Base-by-base conservation (phyloP, 2,888 invertebrate genomes). In the Kuschelorhynchus macadamiae region DNA sequence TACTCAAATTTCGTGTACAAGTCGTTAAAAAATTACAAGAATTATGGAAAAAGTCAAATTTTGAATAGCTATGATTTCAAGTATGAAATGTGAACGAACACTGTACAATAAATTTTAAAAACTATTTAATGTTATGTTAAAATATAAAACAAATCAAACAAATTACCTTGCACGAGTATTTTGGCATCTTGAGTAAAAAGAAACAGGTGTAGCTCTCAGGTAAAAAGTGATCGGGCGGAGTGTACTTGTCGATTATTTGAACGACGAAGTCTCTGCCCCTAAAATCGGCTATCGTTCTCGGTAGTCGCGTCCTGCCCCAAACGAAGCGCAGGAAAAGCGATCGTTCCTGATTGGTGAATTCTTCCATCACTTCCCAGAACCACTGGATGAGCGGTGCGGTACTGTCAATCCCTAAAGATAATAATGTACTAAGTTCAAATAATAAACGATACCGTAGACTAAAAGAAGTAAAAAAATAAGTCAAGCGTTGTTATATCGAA, bases 361-460 rank as follows among this genome's bases (percentile, higher is more conserved):
- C 97, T 82, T 97, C 97, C 97, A 98, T 97, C 32, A 97, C 96
- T 81, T 97, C 97, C 98, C 97, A 98, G 87, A 98, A 98, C 97
- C 97, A 98, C 75, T 92, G 92, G 53, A 97, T 94, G n/a, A 98
- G 86, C 0, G 94, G 90, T 0, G 96, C 91, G 71, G 88, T 91
- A 1, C 93, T 89, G 79, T 97, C 97, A 52, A 97, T 88, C 30
- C 93, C 92, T 92, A 74, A 57, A 61, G 30, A 32, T n/a, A n/a
- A n/a, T n/a, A n/a, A n/a, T n/a, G n/a, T n/a, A n/a, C n/a, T n/a
- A n/a, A n/a, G n/a, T n/a, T n/a, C n/a, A n/a, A n/a, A n/a, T n/a
- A n/a, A n/a, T n/a, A n/a, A n/a, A n/a, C n/a, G n/a, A n/a, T n/a
- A n/a, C n/a, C n/a, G n/a, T n/a, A n/a, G n/a, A n/a, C n/a, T n/a